Base-by-base conservation (phyloP, 2,797 vertebrate genomes). In the Melanotaenia nigrans region DNA sequence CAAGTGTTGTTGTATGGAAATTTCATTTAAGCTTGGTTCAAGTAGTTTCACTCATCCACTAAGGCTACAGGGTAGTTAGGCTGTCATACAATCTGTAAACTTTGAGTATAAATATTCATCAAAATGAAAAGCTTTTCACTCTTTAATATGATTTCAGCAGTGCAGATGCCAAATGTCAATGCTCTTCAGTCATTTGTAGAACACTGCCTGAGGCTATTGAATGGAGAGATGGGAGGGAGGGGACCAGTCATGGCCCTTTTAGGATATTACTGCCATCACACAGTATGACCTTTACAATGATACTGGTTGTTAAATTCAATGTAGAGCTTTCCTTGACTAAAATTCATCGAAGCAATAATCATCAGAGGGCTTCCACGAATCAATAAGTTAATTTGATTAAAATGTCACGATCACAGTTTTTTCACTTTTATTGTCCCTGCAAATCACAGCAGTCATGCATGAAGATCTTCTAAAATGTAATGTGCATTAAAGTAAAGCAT, bases 11-110 rank as follows among this genome's bases (percentile, higher is more conserved):
- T 85, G 28, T 24, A 76, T 75, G 16, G 68, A 75, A 61, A 78
- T 82, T 84, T 84, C 40, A 77, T 81, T 73, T 59, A 72, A 71
- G 47, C 62, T 71, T 38, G 33, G 45, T 76, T 89, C 75, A 86
- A 85, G 69, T 65, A 40, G 68, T 75, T 78, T 69, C 71, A 76
- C 65, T 86, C 45, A 75, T 85, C 88, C 36, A 75, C 65, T 25
- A 36, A 82, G 25, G n/a, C 65, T 74, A 58, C 25, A 56, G 38
- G 70, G 70, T 73, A 35, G 49, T 81, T 73, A 71, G 45, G 78
- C 64, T 54, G 25, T 47, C 63, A 74, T 53, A 47, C 49, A 68
- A 14, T 81, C 72, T 61, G 42, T 75, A 78, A 78, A 85, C 32
- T 68, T 68, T 67, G 9, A 36, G 57, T 35, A 68, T 61, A 30